Evolutionary conservation across 2,113 vertebrate genomes (phyloP), one percentile per base, ranked within the genome.

Genomic region (Archocentrus centrarchus): DNA sequence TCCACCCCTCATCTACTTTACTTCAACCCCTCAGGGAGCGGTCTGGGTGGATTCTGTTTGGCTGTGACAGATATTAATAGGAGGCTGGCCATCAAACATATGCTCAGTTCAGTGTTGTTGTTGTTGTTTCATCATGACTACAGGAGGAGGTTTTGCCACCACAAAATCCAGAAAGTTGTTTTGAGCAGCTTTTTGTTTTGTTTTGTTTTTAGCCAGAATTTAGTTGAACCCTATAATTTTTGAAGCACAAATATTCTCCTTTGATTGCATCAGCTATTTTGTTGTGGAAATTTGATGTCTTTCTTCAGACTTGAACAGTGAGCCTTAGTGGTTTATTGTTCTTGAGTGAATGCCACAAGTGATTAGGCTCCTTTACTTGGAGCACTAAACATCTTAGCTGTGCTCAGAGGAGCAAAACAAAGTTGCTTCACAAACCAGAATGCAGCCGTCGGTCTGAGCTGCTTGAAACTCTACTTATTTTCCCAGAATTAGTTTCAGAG

Each of bases 291-390:
- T 80, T 80, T 88, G 59, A 89, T 83, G 76, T 87, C 75, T 86
- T 89, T 88, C 63, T 84, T 63, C 64, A 63, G 62, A 78, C 66
- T 83, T 84, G 35, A 83, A 83, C 5, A 6, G 44, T 60, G 78
- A 85, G 86, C 68, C 76, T 82, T 41, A 11, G 80, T 59, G 90
- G 88, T 80, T 92, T 85, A 82, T 75, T 92, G 83, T 88, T 92
- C 83, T 88, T 83, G 82, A 88, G 64, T 70, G 83, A 76, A 89
- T 86, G 80, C 89, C 91, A 80, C 17, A 44, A 57, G 86, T 83
- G 73, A 87, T 93, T 89, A 89, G 53, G 55, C 84, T 84, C 64
- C 86, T 89, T 80, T 59, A 57, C 75, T 79, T 37, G 6, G 53
- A 89, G 79, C 58, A 39, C 83, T 79, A 82, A 92, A 90, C 80